Percentiles rank a stretch among this genome's conserved stretches.
These are phyloP conservation scores for Drosophila austrosaltans DNA, from an alignment of 2,888 invertebrate genomes.

Conservation along the genomic window DNA sequence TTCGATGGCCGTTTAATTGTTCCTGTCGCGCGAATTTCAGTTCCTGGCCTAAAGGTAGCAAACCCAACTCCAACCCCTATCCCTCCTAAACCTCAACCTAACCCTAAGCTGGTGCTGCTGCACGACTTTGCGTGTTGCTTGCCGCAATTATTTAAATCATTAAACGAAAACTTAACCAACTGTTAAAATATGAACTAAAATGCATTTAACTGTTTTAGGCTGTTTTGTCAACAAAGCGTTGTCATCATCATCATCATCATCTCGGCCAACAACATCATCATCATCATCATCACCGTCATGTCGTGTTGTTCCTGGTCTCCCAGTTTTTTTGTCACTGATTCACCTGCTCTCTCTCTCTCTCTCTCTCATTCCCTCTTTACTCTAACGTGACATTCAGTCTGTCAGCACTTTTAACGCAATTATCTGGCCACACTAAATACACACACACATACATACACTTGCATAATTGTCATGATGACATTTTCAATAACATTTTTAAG, in stretches of 20 bases:
- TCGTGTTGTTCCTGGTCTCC: constrained; percentile 1
- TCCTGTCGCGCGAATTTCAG: constrained; percentile 70
- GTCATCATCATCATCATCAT: constrained; percentile 62
- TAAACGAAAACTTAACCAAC: constrained; percentile 80
- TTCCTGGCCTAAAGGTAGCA: constrained; percentile 46
- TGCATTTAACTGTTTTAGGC: constrained; percentile 77
- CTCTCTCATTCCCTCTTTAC: background rate
- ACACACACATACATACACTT: constrained; percentile 17
- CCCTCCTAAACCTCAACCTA: background rate
- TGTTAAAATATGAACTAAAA: constrained; percentile 82
- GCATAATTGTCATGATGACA: constrained; percentile 52
- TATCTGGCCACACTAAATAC: constrained; percentile 52
- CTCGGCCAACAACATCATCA: constrained; percentile 32
- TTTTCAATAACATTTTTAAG: constrained; percentile 42
- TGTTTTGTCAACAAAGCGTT: constrained; percentile 75
- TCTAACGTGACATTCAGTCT: constrained; percentile 50
- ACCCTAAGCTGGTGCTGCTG: constrained; percentile 1
- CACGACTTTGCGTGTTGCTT: constrained; percentile 32
- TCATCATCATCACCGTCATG: constrained; percentile 17
- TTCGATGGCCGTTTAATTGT: constrained; percentile 72
- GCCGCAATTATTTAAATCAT: constrained; percentile 76
- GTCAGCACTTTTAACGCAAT: constrained; percentile 75
- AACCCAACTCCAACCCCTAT: constrained; percentile 16
- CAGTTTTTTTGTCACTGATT: constrained; percentile 35
- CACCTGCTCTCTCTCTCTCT: background rate